phyloP scores from a whole-genome alignment of 2,797 vertebrate genomes.

The Schizopygopsis malacanthus region DNA sequence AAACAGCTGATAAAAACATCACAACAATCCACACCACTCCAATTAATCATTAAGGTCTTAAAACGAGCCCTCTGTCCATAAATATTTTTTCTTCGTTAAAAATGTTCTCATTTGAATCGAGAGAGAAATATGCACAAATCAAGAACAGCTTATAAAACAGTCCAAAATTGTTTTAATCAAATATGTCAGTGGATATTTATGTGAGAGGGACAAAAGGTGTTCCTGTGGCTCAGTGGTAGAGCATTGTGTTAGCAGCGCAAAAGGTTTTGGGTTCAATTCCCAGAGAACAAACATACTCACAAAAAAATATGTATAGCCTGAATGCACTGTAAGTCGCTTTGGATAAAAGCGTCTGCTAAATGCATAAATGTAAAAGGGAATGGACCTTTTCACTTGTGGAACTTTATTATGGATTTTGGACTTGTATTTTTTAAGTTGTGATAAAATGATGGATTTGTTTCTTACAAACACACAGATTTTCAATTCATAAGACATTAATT shows the following conservation, averaged over 20 bases:
- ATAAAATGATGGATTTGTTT: not conserved
- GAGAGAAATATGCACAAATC: not conserved
- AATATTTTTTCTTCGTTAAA: not conserved
- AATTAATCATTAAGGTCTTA: not conserved
- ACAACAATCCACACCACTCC: not conserved
- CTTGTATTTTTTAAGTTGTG: not conserved
- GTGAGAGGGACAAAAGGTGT: too few species aligned
- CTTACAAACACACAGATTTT: not conserved
- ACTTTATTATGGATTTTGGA: not conserved
- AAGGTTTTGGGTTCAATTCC: too few species aligned
- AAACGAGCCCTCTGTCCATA: not conserved
- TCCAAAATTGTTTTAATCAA: not conserved
- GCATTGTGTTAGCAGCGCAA: too few species aligned
- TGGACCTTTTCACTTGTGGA: not conserved
- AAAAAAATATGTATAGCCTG: too few species aligned
- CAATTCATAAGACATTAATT: not conserved
- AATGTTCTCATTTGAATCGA: not conserved
- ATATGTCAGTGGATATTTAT: too few species aligned
- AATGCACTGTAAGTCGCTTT: too few species aligned
- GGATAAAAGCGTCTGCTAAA: too few species aligned
- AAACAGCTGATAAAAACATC: not conserved
- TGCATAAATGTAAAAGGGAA: too few species aligned
- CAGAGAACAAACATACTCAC: too few species aligned
- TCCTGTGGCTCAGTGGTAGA: too few species aligned
- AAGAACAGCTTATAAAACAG: not conserved